A percentile compares a stretch with the other conserved stretches of the same genome.
phyloP scores from a whole-genome alignment of 2,113 vertebrate species.

The Steatornis caripensis region DNA sequence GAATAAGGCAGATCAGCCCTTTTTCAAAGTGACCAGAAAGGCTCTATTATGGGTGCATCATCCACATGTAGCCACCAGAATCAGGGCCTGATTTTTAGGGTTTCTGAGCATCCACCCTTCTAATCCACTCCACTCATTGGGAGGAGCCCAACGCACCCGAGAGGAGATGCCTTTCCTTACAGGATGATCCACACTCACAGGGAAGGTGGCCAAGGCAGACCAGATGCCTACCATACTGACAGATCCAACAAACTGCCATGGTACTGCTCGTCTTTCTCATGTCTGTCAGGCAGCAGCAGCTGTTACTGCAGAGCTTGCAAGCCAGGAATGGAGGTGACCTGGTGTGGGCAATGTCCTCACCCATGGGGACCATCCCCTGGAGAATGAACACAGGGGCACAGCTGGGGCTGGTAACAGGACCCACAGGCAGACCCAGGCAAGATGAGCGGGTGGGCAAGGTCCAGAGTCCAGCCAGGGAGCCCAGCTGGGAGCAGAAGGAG shows the following conservation, averaged over 20 bases:
- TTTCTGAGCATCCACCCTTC: background rate
- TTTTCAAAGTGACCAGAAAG: background rate
- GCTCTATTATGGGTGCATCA: background rate
- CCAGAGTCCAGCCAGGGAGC: background rate
- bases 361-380: rapidly evolving
- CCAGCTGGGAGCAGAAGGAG: background rate
- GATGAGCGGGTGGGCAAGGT: too few species aligned
- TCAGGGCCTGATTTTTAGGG: background rate
- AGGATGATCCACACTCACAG: background rate
- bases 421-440: background rate
- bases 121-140: background rate
- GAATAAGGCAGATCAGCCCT: background rate
- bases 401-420: background rate
- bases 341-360: rapidly evolving
- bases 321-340: rapidly evolving
- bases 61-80: background rate
- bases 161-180: background rate
- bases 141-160: background rate
- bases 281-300: background rate
- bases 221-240: rapidly evolving
- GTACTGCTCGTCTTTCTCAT: background rate
- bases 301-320: rapidly evolving
- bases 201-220: background rate
- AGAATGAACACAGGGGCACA: background rate
- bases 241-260: background rate